Evolutionary conservation across 2,113 vertebrate species (phyloP), one percentile per base, ranked within the genome.

Genomic region (Bos javanicus): DNA sequence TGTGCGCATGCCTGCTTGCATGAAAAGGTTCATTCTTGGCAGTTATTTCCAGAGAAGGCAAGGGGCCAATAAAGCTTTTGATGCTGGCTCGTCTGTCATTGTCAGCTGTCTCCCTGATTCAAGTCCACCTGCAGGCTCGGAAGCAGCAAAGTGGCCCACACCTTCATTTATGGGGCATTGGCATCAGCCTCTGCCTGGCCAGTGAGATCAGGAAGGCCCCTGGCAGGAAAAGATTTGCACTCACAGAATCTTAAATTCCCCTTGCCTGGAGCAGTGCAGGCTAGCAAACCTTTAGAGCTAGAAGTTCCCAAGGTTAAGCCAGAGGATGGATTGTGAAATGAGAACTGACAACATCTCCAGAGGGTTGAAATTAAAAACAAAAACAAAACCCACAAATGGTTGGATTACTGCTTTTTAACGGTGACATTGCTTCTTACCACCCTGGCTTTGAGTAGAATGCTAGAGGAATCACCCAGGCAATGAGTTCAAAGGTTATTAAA

Each of bases 61-160:
- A 90, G 93, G 78, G 85, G 82, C 59, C 43, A 84, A 0, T 0
- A 30, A 88, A 87, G 82, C 84, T 90, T 62, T 26, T 87, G 92
- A 23, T 48, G 76, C 9, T 33, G 23, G 56, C 19, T 97, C 82
- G 26, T 83, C 90, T 33, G 15, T 97, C 2, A 67, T 56, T 88
- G 92, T 92, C 91, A 96, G 81, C 97, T 97, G 95, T 19, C 96
- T 90, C 1, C 28, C 1, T 26, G 30, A 2, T 52, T 59, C 4
- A 13, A 26, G 89, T 39, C 82, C 96, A 95, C 95, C 90, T 96
- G 97, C 1, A 43, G 30, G 0, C 59, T 48, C 91, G 14, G 3
- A 43, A 86, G 64, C 95, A 87, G 95, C 82, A 2, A 43, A 8
- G 59, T 48, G 84, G 62, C 89, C 43, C 36, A 48, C 83, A 86